These are phyloP conservation scores for Hemibagrus guttatus DNA, from an alignment of 2,797 vertebrate species.

Conservation along the genomic window DNA sequence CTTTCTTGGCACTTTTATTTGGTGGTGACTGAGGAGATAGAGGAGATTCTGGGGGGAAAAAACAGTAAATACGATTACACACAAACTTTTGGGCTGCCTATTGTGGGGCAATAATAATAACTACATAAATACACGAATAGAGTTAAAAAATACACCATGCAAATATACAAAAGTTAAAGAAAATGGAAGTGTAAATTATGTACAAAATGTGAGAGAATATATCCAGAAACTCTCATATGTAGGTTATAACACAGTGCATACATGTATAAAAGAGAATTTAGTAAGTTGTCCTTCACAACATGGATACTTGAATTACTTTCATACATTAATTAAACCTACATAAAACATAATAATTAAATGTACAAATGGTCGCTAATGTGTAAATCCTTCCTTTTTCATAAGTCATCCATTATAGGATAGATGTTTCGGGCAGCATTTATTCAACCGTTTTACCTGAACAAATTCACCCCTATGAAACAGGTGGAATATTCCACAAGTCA, in stretches of 20 bases:
- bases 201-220: neutral
- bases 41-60: neutral
- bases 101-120: neutral
- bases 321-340: neutral
- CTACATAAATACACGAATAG: too few species aligned
- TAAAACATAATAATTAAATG: neutral
- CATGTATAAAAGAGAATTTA: neutral
- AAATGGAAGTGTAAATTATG: too few species aligned
- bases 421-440: neutral
- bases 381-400: neutral
- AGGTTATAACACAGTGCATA: neutral
- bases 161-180: too few species aligned
- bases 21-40: slow-evolving; percentile 2
- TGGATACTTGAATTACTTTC: neutral
- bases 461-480: neutral
- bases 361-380: neutral
- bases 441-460: neutral
- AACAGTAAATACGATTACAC: neutral
- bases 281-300: neutral
- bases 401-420: neutral
- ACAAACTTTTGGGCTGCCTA: neutral
- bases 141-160: neutral
- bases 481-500: neutral
- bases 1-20: neutral
- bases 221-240: neutral